Evolutionary conservation across 2,888 invertebrate species (phyloP).

Genomic region (Rotaria sp.): DNA sequence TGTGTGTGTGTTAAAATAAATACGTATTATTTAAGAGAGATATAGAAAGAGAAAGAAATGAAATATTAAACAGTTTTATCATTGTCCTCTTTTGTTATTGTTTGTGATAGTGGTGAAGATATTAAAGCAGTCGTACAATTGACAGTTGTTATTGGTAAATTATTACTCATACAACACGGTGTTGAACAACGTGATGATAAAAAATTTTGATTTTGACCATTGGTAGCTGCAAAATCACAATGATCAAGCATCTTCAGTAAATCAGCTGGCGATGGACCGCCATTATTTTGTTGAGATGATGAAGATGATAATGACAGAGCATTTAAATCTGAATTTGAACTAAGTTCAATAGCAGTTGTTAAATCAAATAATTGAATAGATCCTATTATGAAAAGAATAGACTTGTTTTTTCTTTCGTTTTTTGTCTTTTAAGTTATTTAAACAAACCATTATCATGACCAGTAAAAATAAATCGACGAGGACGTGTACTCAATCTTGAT

Average conservation of each 20-base stretch:
- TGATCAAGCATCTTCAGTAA: conserved; percentile 81
- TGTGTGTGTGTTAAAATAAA: too few relatives aligned
- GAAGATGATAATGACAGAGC: not conserved
- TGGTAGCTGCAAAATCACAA: conserved; percentile 66
- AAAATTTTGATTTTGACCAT: not conserved
- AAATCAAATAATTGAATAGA: conserved; percentile 80
- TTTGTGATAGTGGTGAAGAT: not conserved
- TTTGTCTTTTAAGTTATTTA: conserved; percentile 44
- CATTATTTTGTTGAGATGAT: conserved; percentile 50
- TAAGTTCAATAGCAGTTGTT: conserved; percentile 79
- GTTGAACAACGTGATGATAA: conserved; percentile 27
- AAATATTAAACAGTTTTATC: not conserved
- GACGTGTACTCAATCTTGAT: conserved; percentile 78
- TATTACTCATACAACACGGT: conserved; percentile 21
- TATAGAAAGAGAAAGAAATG: not conserved
- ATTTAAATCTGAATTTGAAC: conserved; percentile 30
- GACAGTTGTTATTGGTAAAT: not conserved
- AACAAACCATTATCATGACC: conserved; percentile 52
- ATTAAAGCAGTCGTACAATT: not conserved
- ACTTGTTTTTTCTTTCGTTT: conserved; percentile 43
- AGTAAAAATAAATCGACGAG: conserved; percentile 62
- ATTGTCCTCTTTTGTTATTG: not conserved
- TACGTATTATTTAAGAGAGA: not conserved
- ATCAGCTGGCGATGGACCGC: conserved; percentile 86
- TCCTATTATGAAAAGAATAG: not conserved